These are phyloP conservation scores for Oreochromis aureus DNA, from an alignment of 2,113 vertebrate genomes.

Conservation along the genomic window DNA sequence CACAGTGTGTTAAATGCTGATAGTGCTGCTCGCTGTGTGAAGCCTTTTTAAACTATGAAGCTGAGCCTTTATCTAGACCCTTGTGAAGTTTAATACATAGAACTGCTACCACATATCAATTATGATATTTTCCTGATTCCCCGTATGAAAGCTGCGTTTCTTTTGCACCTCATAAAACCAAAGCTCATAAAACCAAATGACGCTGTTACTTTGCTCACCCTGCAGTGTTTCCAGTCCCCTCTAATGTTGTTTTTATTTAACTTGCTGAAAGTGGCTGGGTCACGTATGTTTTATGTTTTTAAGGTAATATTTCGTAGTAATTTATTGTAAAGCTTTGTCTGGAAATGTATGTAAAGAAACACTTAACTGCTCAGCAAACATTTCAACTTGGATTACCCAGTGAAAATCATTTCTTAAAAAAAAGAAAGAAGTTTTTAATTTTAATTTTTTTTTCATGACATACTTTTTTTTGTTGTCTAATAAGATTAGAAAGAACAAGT, in stretches of 20 bases:
- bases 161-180: not conserved
- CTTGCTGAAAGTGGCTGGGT: not conserved
- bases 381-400: not conserved
- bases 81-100: not conserved
- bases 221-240: not conserved
- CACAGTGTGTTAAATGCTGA: not conserved
- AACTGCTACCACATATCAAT: not conserved
- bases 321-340: slow-evolving; percentile 52
- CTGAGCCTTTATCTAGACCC: not conserved
- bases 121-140: not conserved
- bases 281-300: not conserved
- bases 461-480: not conserved
- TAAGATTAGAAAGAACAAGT: not conserved
- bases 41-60: not conserved
- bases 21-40: not conserved
- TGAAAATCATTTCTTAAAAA: not conserved
- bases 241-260: not conserved
- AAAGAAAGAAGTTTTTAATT: not conserved
- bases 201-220: not conserved
- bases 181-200: not conserved
- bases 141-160: not conserved
- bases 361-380: not conserved
- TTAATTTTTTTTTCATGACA: not conserved
- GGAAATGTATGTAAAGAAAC: not conserved
- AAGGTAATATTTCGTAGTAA: slow-evolving; percentile 37